These are phyloP conservation scores for Vanacampus margaritifer DNA, from an alignment of 2,113 vertebrate species.

Conservation along the genomic window DNA sequence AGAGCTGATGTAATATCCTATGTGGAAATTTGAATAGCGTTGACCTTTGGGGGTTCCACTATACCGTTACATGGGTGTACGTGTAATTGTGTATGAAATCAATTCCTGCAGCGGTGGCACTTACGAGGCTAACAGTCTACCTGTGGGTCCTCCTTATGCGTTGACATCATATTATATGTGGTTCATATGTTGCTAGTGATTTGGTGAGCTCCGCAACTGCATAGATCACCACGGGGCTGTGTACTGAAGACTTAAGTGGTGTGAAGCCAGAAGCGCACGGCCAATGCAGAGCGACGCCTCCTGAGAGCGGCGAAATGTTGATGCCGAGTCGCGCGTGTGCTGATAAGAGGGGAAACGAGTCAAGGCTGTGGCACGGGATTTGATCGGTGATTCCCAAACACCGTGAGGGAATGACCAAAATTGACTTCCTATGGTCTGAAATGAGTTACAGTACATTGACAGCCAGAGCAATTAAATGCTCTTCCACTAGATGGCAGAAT, in stretches of 20 bases:
- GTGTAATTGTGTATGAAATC: constrained; percentile 43
- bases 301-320: constrained; percentile 61
- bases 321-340: constrained; percentile 60
- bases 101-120: constrained; percentile 52
- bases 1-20: too few species aligned
- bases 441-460: background rate
- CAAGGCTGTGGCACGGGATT: constrained; percentile 11
- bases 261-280: constrained; percentile 64
- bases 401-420: too few species aligned
- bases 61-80: background rate
- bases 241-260: constrained; percentile 41
- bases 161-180: constrained; percentile 49
- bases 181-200: constrained; percentile 19
- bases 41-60: background rate
- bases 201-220: constrained; percentile 55
- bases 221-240: constrained; percentile 63
- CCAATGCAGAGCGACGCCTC: constrained; percentile 75
- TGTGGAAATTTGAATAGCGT: background rate
- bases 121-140: constrained; percentile 68
- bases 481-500: background rate
- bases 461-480: background rate
- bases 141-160: constrained; percentile 11
- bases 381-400: background rate
- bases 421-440: too few species aligned
- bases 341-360: constrained; percentile 36